Conservation (phyloP, 1,140 invertebrate species). For the Pygmarrhopalites habei region DNA sequence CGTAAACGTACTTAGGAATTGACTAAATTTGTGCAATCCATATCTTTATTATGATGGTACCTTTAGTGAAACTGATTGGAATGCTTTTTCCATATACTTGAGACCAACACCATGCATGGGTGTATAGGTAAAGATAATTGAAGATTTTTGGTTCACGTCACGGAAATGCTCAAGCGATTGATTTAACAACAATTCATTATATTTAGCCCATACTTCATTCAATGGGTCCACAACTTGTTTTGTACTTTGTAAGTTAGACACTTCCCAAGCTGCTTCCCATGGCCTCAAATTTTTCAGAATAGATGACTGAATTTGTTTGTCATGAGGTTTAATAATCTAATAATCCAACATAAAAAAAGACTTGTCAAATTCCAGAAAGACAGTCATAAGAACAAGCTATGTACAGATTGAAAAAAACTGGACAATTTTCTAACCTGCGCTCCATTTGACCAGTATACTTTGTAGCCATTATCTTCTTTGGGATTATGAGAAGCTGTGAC, state of each 20-base stretch:
- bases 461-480: slow-evolving; percentile 98
- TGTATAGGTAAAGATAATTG: slow-evolving; percentile 76
- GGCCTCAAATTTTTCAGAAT: slow-evolving; percentile 75
- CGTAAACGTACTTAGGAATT: too few relatives aligned
- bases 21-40: too few relatives aligned
- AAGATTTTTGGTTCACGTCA: neutral
- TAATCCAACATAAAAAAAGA: slow-evolving; percentile 14
- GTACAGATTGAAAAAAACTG: neutral
- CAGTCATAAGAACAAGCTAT: neutral
- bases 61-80: slow-evolving; percentile 66
- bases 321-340: slow-evolving; percentile 85
- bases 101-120: slow-evolving; percentile 97
- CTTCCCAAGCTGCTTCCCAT: slow-evolving; percentile 59
- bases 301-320: slow-evolving; percentile 72
- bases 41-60: too few relatives aligned
- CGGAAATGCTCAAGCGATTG: neutral
- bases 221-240: slow-evolving; percentile 27
- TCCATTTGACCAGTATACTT: slow-evolving; percentile 93
- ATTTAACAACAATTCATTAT: slow-evolving; percentile 1
- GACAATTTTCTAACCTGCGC: too few relatives aligned
- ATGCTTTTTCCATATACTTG: slow-evolving; percentile 65
- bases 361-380: neutral
- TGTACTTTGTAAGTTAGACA: slow-evolving; percentile 34
- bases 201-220: neutral
- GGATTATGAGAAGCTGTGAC: slow-evolving; percentile 98